Base-by-base conservation (phyloP, 2,888 invertebrate species). In the Athalia cordata region DNA sequence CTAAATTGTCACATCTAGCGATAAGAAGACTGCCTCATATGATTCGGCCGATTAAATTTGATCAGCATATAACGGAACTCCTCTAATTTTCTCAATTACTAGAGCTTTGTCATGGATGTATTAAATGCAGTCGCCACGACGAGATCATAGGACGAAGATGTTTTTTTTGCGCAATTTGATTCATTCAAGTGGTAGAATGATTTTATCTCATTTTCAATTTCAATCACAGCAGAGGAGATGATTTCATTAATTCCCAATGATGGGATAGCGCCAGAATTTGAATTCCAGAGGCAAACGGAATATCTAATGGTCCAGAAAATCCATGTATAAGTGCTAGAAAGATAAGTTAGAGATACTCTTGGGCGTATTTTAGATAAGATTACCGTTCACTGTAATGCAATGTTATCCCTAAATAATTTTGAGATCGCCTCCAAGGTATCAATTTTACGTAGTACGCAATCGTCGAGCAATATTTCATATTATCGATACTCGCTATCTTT, bases 41-140 rank as follows among this genome's bases (percentile, higher is more conserved):
- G 7, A 72, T 72, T 59, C 59, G 59, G 47, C 9, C 52, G 57
- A 59, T 72, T 72, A 59, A 47, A 57, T 72, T 13, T 72, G 43
- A 72, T 72, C 52, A 72, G 72, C 29, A 57, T 45, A 57, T 45
- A 72, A 72, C 13, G 13, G 70, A 45, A n/a, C 43, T 43, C 9
- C 29, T 52, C 55, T 47, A 5, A 15, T 47, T 67, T 6, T n/a
- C 66, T 13, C 67, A 8, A 43, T 11, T n/a, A 68, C 55, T 13
- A 6, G 47, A 47, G 15, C 55, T 68, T 55, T 52, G 15, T 47
- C 43, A 70, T 70, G 11, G 47, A 55, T 55, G 50, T 45, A 43
- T 3, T 55, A 3, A 62, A 13, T 13, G 62, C 8, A 29, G 55
- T n/a, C 55, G n/a, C 55, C n/a, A n/a, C n/a, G 3, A 55, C 8